Conservation (phyloP, 1,140 invertebrate genomes). For the Drosophila punjabiensis region DNA sequence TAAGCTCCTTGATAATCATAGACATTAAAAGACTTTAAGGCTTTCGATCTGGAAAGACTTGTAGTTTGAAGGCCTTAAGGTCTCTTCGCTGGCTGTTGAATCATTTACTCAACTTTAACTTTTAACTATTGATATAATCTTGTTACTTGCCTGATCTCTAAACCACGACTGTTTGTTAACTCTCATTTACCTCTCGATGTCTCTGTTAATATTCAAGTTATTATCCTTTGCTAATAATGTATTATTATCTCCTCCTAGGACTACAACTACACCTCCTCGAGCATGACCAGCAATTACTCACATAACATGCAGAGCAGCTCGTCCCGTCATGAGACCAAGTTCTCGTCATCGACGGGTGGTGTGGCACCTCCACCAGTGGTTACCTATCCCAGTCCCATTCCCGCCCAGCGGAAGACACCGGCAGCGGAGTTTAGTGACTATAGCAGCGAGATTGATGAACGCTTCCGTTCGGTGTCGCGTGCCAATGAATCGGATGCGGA, state of each 20-base stretch:
- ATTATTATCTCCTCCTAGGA: constrained; percentile 35
- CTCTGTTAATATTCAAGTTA: neutral
- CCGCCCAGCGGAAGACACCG: constrained; percentile 89
- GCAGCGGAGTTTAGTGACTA: constrained; percentile 91
- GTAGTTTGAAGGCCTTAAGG: neutral
- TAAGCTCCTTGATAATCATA: constrained; percentile 24
- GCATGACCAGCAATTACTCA: constrained; percentile 83
- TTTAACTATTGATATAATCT: constrained; percentile 17
- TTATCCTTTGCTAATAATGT: neutral
- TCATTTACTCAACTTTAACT: constrained; percentile 18
- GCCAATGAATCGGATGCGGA: constrained; percentile 87
- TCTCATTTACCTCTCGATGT: constrained; percentile 10
- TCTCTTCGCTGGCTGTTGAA: constrained; percentile 4
- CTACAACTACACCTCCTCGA: constrained; percentile 68
- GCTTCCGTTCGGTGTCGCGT: constrained; percentile 88
- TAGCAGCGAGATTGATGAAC: constrained; percentile 90
- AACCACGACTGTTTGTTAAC: constrained; percentile 18
- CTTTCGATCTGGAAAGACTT: neutral
- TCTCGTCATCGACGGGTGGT: constrained; percentile 78
- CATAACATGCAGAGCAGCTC: constrained; percentile 72
- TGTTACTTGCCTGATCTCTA: constrained; percentile 44
- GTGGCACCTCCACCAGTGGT: constrained; percentile 68
- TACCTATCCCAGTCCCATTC: constrained; percentile 85
- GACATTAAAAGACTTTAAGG: neutral
- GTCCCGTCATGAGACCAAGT: constrained; percentile 77